Conservation (phyloP, 2,113 vertebrate species). For the Diphyllodes magnificus region DNA sequence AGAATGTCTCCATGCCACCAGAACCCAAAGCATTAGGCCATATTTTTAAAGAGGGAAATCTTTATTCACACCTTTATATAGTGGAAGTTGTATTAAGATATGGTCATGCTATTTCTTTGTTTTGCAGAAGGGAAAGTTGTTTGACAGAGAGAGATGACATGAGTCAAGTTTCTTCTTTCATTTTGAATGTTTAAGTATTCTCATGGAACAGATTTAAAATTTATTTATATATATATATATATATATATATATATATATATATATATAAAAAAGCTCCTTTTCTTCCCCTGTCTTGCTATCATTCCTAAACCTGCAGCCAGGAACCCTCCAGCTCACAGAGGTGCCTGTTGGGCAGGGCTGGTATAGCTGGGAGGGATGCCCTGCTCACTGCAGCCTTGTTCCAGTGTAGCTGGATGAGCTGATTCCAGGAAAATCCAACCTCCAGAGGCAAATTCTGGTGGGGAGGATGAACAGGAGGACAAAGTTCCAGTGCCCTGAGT, state of each 20-base stretch:
- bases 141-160: not conserved
- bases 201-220: not conserved
- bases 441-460: not conserved
- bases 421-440: not conserved
- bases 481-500: not conserved
- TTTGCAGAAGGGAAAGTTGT: not conserved
- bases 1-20: not conserved
- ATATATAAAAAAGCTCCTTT: not conserved
- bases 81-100: not conserved
- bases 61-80: not conserved
- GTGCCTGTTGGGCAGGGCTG: not conserved
- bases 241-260: not conserved
- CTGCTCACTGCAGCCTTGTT: rapidly evolving
- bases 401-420: not conserved
- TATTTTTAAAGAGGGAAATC: not conserved
- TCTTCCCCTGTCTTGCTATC: not conserved
- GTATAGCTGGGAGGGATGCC: not conserved
- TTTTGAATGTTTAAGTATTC: not conserved
- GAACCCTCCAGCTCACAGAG: not conserved
- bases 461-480: not conserved
- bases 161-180: not conserved
- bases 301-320: not conserved
- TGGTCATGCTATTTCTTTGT: not conserved
- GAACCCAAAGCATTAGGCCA: not conserved
- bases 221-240: not conserved